These are phyloP conservation scores for Pasiphila rectangulata DNA, from an alignment of 2,888 invertebrate genomes.

Conservation along the genomic window DNA sequence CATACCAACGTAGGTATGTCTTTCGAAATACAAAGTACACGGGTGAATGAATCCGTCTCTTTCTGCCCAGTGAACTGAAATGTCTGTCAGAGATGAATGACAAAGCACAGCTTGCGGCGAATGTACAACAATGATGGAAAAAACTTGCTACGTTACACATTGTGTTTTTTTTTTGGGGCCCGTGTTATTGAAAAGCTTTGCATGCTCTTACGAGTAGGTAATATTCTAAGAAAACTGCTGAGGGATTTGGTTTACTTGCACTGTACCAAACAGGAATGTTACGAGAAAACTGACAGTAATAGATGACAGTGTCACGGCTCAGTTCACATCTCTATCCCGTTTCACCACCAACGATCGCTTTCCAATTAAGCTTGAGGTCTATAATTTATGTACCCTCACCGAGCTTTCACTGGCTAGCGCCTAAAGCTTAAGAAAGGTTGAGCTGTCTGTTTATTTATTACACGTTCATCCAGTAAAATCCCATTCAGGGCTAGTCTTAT, in stretches of 20 bases:
- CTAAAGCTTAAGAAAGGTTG: neutral
- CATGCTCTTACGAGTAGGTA: too few relatives aligned
- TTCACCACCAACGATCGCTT: slow-evolving; percentile 1
- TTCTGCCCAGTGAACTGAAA: slow-evolving; percentile 16
- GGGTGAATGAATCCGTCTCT: slow-evolving; percentile 16
- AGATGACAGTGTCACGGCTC: neutral
- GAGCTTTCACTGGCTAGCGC: slow-evolving; percentile 1
- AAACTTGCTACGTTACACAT: slow-evolving; percentile 6
- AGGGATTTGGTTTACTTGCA: too few relatives aligned
- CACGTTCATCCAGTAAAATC: slow-evolving; percentile 13
- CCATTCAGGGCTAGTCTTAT: slow-evolving; percentile 24
- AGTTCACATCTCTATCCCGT: neutral
- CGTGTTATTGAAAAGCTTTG: neutral
- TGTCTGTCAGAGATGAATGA: slow-evolving; percentile 12
- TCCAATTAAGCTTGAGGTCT: slow-evolving; percentile 3
- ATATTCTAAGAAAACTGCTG: too few relatives aligned
- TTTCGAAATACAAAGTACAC: slow-evolving; percentile 12
- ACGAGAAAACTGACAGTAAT: too few relatives aligned
- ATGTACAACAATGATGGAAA: slow-evolving; percentile 12
- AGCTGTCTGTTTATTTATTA: neutral
- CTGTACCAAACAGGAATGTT: too few relatives aligned
- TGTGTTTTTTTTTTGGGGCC: slow-evolving; percentile 2
- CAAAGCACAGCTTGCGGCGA: slow-evolving; percentile 11
- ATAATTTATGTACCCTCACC: slow-evolving; percentile 10
- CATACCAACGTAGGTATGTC: slow-evolving; percentile 9